Evolutionary conservation across 2,888 invertebrate genomes (phyloP).

Genomic region (Lasioglossum zephyrum): DNA sequence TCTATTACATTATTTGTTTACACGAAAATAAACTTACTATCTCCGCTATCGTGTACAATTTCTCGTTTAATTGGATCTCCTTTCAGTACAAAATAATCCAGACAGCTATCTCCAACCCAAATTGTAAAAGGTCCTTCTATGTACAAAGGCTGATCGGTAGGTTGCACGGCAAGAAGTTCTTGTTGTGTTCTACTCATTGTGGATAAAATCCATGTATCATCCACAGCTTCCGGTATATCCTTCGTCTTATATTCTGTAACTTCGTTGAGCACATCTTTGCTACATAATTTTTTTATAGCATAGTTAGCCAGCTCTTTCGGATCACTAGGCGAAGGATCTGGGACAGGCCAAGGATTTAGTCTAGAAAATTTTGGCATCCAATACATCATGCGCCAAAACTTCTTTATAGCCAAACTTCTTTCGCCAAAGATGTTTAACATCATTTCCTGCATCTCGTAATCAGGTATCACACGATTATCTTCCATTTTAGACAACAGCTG

Average conservation of each 20-base stretch:
- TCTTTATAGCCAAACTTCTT: constrained; percentile 89
- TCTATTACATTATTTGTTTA: not conserved
- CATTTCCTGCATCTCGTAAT: constrained; percentile 93
- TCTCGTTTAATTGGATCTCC: constrained; percentile 85
- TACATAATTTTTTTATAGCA: constrained; percentile 93
- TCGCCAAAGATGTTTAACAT: constrained; percentile 94
- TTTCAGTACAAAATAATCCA: constrained; percentile 93
- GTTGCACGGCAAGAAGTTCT: constrained; percentile 88
- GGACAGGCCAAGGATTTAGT: constrained; percentile 93
- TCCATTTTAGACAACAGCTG: constrained; percentile 98
- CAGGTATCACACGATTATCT: constrained; percentile 95
- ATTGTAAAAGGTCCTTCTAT: constrained; percentile 94
- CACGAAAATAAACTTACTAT: constrained; percentile 85
- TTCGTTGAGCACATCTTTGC: constrained; percentile 91
- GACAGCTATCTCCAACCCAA: constrained; percentile 90
- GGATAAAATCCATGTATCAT: constrained; percentile 97
- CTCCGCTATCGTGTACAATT: constrained; percentile 84
- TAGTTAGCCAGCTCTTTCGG: constrained; percentile 91
- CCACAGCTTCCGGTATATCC: constrained; percentile 90
- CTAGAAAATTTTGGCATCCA: constrained; percentile 98
- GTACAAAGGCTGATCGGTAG: constrained; percentile 88
- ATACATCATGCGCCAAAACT: constrained; percentile 93
- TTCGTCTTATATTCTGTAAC: constrained; percentile 89
- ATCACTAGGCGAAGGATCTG: constrained; percentile 91
- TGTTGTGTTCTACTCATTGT: constrained; percentile 92